phyloP scores from a whole-genome alignment of 2,797 vertebrate genomes.

The Typhlichthys eigenmanni region DNA sequence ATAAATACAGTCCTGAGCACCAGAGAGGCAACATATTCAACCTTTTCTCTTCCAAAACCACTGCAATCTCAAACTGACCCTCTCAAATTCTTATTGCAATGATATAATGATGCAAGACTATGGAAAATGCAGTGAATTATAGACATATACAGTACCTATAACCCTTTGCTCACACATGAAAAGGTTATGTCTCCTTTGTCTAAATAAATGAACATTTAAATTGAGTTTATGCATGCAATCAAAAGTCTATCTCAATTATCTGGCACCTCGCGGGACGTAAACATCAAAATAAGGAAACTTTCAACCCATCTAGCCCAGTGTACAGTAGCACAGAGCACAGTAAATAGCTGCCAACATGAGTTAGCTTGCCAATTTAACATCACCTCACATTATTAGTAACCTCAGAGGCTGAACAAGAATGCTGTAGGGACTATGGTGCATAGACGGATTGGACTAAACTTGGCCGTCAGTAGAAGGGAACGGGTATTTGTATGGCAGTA shows the following conservation, averaged over 20 bases:
- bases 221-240: conserved; percentile 49
- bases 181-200: conserved; percentile 36
- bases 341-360: conserved; percentile 65
- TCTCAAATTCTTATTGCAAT: conserved; percentile 60
- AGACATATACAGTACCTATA: conserved; percentile 49
- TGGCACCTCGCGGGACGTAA: conserved; percentile 51
- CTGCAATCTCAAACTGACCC: conserved; percentile 51
- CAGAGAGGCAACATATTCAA: conserved; percentile 58
- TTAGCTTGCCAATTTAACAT: conserved; percentile 67
- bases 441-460: conserved; percentile 57
- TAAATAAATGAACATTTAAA: conserved; percentile 57
- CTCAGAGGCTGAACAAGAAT: conserved; percentile 56
- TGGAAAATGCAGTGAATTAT: conserved; percentile 33
- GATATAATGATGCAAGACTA: conserved; percentile 48
- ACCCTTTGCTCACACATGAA: conserved; percentile 29
- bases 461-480: conserved; percentile 50
- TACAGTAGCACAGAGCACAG: conserved; percentile 38
- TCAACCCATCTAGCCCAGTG: conserved; percentile 41
- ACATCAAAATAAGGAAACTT: conserved; percentile 47
- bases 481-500: conserved; percentile 56
- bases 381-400: conserved; percentile 66
- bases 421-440: conserved; percentile 31
- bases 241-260: conserved; percentile 67
- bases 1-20: conserved; percentile 56
- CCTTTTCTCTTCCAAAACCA: conserved; percentile 55